Evolutionary conservation across 2,797 vertebrate genomes (phyloP).

Genomic region (Aselliscus stoliczkanus): DNA sequence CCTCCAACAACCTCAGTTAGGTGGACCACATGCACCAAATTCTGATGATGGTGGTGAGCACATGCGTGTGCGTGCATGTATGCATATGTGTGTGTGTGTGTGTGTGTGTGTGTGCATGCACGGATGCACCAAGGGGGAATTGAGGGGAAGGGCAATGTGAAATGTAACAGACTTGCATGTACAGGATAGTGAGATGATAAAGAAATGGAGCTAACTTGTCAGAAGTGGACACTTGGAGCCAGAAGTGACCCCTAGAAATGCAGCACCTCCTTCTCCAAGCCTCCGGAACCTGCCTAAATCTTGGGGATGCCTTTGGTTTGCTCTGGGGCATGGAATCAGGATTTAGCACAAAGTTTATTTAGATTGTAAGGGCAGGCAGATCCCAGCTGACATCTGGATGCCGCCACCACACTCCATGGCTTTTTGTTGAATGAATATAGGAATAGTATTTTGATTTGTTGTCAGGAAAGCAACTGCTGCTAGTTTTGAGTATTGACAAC

Average conservation of each 20-base stretch:
- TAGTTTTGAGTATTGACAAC: neutral
- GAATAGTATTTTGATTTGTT: neutral
- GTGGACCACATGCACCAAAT: too few relatives aligned
- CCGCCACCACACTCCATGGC: neutral
- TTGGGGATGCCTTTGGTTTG: neutral
- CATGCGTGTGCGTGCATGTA: too few relatives aligned
- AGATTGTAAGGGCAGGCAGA: neutral
- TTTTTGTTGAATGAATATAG: neutral
- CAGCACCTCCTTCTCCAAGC: neutral
- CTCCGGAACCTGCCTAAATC: neutral
- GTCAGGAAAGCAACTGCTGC: neutral
- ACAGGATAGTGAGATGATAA: accelerated
- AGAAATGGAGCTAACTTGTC: neutral
- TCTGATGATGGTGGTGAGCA: neutral
- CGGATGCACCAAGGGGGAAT: neutral
- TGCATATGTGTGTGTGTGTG: accelerated
- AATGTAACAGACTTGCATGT: neutral
- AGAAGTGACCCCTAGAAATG: neutral
- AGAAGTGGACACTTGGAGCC: neutral
- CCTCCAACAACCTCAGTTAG: neutral
- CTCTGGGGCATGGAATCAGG: neutral
- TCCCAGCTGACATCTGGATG: neutral
- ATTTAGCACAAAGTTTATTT: neutral
- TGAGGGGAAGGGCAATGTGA: neutral
- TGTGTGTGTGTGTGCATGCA: accelerated